Conservation (phyloP, 2,888 invertebrate species). For the Neoscelio sp. region DNA sequence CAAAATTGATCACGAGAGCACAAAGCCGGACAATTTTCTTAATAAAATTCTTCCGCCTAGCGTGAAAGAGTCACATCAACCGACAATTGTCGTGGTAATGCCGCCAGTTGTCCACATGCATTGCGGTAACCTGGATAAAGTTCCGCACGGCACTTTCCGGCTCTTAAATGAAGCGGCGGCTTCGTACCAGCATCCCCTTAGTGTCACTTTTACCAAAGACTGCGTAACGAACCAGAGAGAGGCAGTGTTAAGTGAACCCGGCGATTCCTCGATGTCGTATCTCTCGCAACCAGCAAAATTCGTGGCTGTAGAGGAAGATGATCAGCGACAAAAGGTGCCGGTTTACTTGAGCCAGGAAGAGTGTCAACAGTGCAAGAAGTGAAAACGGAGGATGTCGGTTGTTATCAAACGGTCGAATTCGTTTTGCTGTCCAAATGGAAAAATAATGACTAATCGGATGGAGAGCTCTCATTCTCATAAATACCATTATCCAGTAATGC, state of each 20-base stretch:
- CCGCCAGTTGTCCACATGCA: conserved; percentile 52
- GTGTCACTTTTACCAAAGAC: conserved; percentile 7
- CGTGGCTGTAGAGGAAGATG: conserved; percentile 41
- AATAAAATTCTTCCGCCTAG: conserved; percentile 45
- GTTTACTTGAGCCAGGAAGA: conserved; percentile 28
- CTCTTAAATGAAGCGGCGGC: conserved; percentile 16
- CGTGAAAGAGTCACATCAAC: conserved; percentile 36
- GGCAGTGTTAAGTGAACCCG: conserved; percentile 28
- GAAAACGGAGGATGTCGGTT: too few species aligned
- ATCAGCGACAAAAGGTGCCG: conserved; percentile 28
- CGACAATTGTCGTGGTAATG: conserved; percentile 53
- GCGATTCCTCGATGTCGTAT: conserved; percentile 1
- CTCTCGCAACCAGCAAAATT: conserved; percentile 43
- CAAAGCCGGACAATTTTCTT: conserved; percentile 24
- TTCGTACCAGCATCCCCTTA: conserved; percentile 27
- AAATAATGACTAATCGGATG: too few species aligned
- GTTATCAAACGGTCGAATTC: too few species aligned
- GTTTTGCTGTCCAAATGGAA: too few species aligned
- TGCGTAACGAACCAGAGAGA: conserved; percentile 10
- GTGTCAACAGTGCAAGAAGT: conserved; percentile 8
- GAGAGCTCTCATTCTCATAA: too few species aligned
- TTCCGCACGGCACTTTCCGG: conserved; percentile 2
- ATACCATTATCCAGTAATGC: too few species aligned
- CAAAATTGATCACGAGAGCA: neutral
- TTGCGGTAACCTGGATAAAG: conserved; percentile 22